Evolutionary conservation across 2,797 vertebrate genomes (phyloP).

Genomic region (Dryobates pubescens): DNA sequence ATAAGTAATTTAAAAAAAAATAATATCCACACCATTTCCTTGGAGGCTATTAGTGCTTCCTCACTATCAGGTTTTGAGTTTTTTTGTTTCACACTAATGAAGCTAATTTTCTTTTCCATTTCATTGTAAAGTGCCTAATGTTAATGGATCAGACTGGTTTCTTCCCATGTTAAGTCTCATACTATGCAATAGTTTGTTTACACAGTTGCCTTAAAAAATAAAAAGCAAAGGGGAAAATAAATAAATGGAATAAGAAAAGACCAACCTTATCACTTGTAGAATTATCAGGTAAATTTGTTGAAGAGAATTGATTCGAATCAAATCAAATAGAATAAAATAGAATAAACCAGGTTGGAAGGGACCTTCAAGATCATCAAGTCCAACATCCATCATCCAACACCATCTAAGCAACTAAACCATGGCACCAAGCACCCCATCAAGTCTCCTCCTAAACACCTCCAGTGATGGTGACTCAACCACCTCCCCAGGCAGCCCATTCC

Average conservation of each 20-base stretch:
- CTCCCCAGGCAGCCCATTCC: too few species aligned
- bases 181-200: conserved; percentile 47
- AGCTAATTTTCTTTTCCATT: conserved; percentile 11
- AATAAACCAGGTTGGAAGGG: too few species aligned
- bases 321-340: too few species aligned
- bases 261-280: conserved; percentile 33
- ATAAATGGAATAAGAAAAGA: neutral
- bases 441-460: too few species aligned
- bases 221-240: neutral
- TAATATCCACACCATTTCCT: neutral
- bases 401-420: too few species aligned
- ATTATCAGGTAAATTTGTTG: conserved; percentile 37
- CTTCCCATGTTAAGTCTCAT: neutral
- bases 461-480: too few species aligned
- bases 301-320: too few species aligned
- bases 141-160: conserved; percentile 50
- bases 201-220: conserved; percentile 16
- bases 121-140: neutral
- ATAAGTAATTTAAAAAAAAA: conserved; percentile 47
- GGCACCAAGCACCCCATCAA: too few species aligned
- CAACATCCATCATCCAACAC: too few species aligned
- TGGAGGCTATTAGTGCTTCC: conserved; percentile 9
- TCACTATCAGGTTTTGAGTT: neutral
- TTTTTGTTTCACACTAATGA: conserved; percentile 8
- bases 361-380: too few species aligned